Base-by-base conservation (phyloP, 2,888 invertebrate genomes). In the Sisyra terminalis region DNA sequence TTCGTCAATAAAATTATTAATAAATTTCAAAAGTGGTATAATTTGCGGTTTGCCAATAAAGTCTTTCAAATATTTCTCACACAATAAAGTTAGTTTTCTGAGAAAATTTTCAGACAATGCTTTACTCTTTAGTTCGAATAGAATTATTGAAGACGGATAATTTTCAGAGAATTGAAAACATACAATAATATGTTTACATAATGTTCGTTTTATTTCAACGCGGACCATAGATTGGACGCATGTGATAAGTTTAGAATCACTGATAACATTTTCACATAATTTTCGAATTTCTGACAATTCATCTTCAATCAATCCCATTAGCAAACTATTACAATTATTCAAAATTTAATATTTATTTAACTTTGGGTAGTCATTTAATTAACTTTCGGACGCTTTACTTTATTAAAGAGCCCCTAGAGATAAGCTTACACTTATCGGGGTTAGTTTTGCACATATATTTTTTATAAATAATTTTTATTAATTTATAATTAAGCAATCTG, bases 81-180 rank as follows among this genome's bases (percentile, higher is more conserved):
- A 69, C 49, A 77, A 57, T 56, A 67, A 65, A 1, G 73, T 70
- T 34, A 83, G 55, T 43, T 72, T 70, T 44, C 70, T 64, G 7
- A 80, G 59, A 44, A 82, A 61, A 53, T 71, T 76, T 1, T 70
- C 67, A 1, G 77, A 71, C 15, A 82, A 58, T 2, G 72, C 73
- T 59, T 77, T 78, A 52, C 79, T 79, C 55, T 78, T 81, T 6
- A 82, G 58, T 57, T 83, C 80, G 10, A 79, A 59, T 17, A 82
- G 58, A 14, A 81, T 54, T 1, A 69, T 61, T 2, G 61, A 56
- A 8, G 61, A 52, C 0, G 82, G 82, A 58, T 82, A 83, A 36
- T 69, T 60, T 31, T 61, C 56, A 1, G 78, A 72, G 57, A 81
- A 83, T 55, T 78, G 74, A 41, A 78, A 64, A 48, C 78, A 78